Evolutionary conservation across 2,113 vertebrate species (phyloP).

Genomic region (Microcebus ravelobensis): DNA sequence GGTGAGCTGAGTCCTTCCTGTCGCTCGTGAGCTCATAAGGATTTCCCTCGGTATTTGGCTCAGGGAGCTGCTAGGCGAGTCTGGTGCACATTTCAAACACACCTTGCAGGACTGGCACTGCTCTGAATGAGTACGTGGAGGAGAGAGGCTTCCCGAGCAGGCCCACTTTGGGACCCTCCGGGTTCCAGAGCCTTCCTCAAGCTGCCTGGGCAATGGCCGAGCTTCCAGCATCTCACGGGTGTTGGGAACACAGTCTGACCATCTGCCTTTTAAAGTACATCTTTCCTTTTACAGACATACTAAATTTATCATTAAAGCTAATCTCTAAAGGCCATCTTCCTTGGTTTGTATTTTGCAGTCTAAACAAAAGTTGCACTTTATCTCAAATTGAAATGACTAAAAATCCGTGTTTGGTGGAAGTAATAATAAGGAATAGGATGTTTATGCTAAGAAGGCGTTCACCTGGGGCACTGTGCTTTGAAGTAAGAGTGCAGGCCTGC

Average conservation of each 20-base stretch:
- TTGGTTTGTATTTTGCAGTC: neutral
- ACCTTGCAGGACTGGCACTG: too few relatives aligned
- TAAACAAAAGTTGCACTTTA: neutral
- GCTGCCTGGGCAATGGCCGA: fast-evolving
- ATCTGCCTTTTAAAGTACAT: neutral
- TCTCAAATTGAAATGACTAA: neutral
- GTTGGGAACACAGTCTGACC: neutral
- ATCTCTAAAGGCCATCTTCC: neutral
- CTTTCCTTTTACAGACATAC: neutral
- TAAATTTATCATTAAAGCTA: neutral
- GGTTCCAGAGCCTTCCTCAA: neutral
- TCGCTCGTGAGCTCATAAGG: neutral
- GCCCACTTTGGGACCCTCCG: too few relatives aligned
- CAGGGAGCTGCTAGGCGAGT: neutral
- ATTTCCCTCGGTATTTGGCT: neutral
- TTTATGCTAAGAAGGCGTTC: neutral
- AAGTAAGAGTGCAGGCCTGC: neutral
- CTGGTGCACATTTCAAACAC: fast-evolving
- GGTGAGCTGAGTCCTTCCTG: fast-evolving
- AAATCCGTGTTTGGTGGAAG: neutral
- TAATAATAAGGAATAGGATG: neutral
- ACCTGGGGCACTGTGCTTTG: neutral
- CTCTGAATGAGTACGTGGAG: fast-evolving
- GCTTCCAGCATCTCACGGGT: neutral
- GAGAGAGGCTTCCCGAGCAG: fast-evolving